Base-by-base conservation (phyloP, 1,140 invertebrate genomes). In the Piezodorus guildinii region DNA sequence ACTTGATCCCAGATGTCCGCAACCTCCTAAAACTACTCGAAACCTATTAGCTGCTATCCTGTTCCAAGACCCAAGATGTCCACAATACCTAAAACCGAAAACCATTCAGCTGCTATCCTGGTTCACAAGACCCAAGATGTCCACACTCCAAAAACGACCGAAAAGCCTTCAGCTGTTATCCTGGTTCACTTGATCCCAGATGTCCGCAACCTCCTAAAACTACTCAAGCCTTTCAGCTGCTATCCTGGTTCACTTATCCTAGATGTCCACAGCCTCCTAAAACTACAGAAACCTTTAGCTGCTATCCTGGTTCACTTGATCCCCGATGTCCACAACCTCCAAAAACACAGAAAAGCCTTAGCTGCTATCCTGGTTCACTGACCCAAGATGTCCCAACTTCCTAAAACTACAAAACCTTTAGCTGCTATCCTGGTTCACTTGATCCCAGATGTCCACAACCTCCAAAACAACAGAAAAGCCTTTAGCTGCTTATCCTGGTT, bases 61-160 rank as follows among this genome's bases (percentile, higher is more conserved):
- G 73, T 73, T 21, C 70, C 70, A n/a, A 10, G 74, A 76, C 70
- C 73, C 72, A 2, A 60, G 70, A 60, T 75, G 74, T 62, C 67
- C 69, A 64, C 17, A 71, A 72, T 72, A 63, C 46, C 73, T 34
- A 58, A 61, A 54, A 60, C 65, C 43, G 62, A 52, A 56, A 65
- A 68, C 14, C 51, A n/a, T n/a, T n/a, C 0, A 30, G 3, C 8
- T 72, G 72, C 27, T 69, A 69, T 27, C 69, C 66, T 10, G 66
- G 64, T 34, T 72, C 67, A n/a, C n/a, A n/a, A 2, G 75, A 78
- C 71, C 77, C 77, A 23, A 68, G 75, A 63, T 78, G 77, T 62
- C 74, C 74, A 23, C 71, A 30, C 30, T 30, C 30, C 62, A 66
- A 67, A 52, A 68, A 67, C 58, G 17, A 60, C 66, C 12, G 44